Percentiles rank a stretch among this genome's conserved stretches.
Evolutionary conservation across 2,797 vertebrate genomes (phyloP).

Genomic region (Urocyon cinereoargenteus): DNA sequence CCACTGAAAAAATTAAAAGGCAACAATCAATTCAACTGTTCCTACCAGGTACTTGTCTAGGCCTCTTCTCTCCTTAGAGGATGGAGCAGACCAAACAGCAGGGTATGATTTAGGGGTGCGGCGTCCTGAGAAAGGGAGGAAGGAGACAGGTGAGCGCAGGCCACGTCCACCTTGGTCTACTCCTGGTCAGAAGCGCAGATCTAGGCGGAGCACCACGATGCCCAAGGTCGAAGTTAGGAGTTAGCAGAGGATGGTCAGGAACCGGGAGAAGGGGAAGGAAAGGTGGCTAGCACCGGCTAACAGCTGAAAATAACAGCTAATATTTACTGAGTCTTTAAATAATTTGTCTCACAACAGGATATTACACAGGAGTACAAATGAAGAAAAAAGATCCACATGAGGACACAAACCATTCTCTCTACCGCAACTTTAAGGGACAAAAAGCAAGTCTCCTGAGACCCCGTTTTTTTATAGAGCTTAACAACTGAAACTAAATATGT

Average conservation of each 20-base stretch:
- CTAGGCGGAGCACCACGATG: background rate
- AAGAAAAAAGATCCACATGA: background rate
- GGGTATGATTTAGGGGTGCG: background rate
- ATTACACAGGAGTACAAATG: background rate
- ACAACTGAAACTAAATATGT: background rate
- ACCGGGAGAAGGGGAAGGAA: background rate
- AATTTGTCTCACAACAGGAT: background rate
- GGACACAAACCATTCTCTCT: background rate
- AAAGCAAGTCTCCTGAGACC: background rate
- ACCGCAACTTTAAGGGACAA: background rate
- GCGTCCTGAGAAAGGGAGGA: background rate
- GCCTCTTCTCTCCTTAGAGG: background rate
- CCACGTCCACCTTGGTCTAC: accelerated
- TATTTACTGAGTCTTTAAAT: background rate
- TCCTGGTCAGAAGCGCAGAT: background rate
- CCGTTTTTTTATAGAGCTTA: background rate
- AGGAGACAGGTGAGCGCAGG: accelerated
- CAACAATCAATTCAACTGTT: slow-evolving; percentile 28
- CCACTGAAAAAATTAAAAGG: slow-evolving; percentile 68
- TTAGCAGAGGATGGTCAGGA: background rate
- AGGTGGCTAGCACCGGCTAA: background rate
- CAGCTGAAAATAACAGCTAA: background rate
- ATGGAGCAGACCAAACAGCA: background rate
- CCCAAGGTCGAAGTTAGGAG: background rate
- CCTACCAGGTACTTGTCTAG: background rate